Evolutionary conservation across 2,888 invertebrate genomes (phyloP).

Genomic region (Athetis lepigone): DNA sequence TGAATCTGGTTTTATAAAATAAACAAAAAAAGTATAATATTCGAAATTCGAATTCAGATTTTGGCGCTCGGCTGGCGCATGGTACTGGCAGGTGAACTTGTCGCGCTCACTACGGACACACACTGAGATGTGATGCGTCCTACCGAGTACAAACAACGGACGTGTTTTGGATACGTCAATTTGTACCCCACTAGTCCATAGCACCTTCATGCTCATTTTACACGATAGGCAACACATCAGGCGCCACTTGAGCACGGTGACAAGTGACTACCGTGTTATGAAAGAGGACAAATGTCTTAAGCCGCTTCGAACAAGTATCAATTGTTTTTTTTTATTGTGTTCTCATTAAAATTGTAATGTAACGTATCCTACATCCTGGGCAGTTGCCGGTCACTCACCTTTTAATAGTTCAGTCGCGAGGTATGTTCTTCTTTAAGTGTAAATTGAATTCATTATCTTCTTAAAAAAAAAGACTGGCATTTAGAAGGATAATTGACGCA

Average conservation of each 20-base stretch:
- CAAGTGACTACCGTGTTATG: slow-evolving; percentile 12
- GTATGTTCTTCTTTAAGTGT: slow-evolving; percentile 13
- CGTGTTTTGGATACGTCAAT: slow-evolving; percentile 80
- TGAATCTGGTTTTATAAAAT: slow-evolving; percentile 71
- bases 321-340: too few relatives aligned
- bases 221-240: slow-evolving; percentile 49
- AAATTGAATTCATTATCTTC: slow-evolving; percentile 22
- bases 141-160: slow-evolving; percentile 69
- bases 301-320: slow-evolving; percentile 3
- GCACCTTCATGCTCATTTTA: slow-evolving; percentile 53
- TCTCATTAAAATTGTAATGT: background rate
- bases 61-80: slow-evolving; percentile 81
- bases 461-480: slow-evolving; percentile 3
- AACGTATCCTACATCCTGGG: slow-evolving; percentile 3
- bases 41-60: slow-evolving; percentile 74
- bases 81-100: slow-evolving; percentile 75
- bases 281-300: slow-evolving; percentile 6
- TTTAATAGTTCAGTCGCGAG: slow-evolving; percentile 15
- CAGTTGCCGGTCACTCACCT: slow-evolving; percentile 35
- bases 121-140: slow-evolving; percentile 80
- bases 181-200: slow-evolving; percentile 79
- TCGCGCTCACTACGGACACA: slow-evolving; percentile 79
- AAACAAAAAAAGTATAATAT: slow-evolving; percentile 63
- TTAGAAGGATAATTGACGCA: slow-evolving; percentile 2
- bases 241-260: slow-evolving; percentile 39